Conservation (phyloP, 2,113 vertebrate genomes). For the Dinomys branickii region DNA sequence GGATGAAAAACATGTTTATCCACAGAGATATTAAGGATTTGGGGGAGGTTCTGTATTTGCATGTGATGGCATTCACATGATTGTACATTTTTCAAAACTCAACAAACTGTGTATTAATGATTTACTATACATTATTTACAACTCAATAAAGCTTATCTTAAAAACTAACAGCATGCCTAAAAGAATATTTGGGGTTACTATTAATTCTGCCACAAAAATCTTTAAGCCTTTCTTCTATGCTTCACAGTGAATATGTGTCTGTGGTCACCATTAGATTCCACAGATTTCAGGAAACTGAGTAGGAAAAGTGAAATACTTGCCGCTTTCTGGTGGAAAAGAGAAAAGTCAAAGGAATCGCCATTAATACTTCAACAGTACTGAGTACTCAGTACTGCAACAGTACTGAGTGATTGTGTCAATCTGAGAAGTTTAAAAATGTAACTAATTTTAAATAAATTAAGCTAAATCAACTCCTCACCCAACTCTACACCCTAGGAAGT, state of each 20-base stretch:
- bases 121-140: not conserved
- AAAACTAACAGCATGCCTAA: not conserved
- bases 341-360: not conserved
- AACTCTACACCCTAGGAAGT: no score
- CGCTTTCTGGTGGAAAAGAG: not conserved
- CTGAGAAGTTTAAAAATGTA: no score
- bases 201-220: not conserved
- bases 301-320: not conserved
- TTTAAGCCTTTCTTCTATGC: not conserved
- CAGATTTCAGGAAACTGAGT: not conserved
- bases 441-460: no score
- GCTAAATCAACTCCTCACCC: no score
- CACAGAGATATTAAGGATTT: not conserved
- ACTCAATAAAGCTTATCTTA: not conserved
- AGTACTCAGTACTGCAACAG: no score
- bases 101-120: not conserved
- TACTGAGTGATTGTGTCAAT: no score
- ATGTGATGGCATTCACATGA: not conserved
- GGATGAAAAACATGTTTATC: not conserved
- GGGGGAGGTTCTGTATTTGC: not conserved
- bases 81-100: not conserved
- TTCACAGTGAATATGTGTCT: not conserved
- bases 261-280: not conserved
- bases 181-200: not conserved
- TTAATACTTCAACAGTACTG: no score